Percentiles rank a stretch among this genome's conserved stretches.
Conservation (phyloP, 37 sponge, comb jelly and placozoan species). For the Agelas oroides region DNA sequence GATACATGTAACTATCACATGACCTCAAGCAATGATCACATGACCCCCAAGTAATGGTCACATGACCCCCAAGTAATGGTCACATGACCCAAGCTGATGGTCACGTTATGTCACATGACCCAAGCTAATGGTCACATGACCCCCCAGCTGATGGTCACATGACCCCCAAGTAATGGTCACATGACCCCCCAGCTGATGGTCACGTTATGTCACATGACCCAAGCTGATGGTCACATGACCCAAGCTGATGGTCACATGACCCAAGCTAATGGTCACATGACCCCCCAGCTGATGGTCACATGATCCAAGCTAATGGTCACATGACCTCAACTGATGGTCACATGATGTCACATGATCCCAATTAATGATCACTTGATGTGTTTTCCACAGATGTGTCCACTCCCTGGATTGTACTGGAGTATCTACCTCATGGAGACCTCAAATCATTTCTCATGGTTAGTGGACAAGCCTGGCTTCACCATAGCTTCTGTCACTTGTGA, state of each 20-base stretch:
- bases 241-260: too few species aligned
- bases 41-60: too few species aligned
- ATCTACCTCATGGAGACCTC: slow-evolving; percentile 70
- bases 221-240: background rate
- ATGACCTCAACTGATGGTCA: background rate
- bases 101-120: background rate
- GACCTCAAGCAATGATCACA: background rate
- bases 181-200: background rate
- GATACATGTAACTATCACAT: background rate
- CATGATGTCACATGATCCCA: background rate
- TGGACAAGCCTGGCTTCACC: too few species aligned
- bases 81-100: background rate
- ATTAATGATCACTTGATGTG: background rate
- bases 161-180: too few species aligned
- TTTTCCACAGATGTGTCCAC: slow-evolving; percentile 23
- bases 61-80: too few species aligned
- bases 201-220: background rate
- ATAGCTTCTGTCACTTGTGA: too few species aligned
- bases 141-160: background rate
- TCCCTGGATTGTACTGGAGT: slow-evolving; percentile 74
- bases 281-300: too few species aligned
- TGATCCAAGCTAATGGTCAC: background rate
- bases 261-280: too few species aligned
- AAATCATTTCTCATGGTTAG: slow-evolving; percentile 51
- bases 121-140: too few species aligned